Evolutionary conservation across 2,113 vertebrate genomes (phyloP).

Genomic region (Heliornis fulica): DNA sequence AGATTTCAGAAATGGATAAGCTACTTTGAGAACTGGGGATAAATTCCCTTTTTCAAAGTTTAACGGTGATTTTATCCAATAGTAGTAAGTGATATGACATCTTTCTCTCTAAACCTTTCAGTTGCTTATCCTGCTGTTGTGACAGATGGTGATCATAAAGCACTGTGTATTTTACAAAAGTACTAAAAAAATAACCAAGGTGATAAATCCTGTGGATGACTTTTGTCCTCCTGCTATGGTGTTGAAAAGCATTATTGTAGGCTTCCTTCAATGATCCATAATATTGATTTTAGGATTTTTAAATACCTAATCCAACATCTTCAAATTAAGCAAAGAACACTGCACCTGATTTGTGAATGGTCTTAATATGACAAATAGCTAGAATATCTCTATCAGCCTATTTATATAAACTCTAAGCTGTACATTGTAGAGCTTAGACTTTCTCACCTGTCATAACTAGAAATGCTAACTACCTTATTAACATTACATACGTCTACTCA

Average conservation of each 20-base stretch:
- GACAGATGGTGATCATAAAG: not conserved
- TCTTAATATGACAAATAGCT: not conserved
- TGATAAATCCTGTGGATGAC: not conserved
- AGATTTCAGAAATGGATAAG: not conserved
- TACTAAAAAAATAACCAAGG: not conserved
- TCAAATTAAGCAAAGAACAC: not conserved
- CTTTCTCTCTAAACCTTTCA: not conserved
- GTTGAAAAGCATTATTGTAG: not conserved
- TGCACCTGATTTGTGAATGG: not conserved
- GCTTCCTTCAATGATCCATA: not conserved
- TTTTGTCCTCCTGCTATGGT: not conserved
- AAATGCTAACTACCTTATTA: conserved; percentile 39
- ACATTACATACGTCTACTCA: conserved; percentile 1
- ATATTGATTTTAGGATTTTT: not conserved
- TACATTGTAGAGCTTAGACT: not conserved
- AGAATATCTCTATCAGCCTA: not conserved
- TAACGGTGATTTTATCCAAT: not conserved
- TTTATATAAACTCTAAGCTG: not conserved
- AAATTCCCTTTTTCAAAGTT: not conserved
- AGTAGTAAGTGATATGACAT: not conserved
- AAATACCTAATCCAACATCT: not conserved
- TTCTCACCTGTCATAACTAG: not conserved
- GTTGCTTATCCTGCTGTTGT: not conserved
- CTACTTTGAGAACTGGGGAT: not conserved
- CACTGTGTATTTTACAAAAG: not conserved